These are phyloP conservation scores for Corapipo altera DNA, from an alignment of 2,113 vertebrate species.

Conservation along the genomic window DNA sequence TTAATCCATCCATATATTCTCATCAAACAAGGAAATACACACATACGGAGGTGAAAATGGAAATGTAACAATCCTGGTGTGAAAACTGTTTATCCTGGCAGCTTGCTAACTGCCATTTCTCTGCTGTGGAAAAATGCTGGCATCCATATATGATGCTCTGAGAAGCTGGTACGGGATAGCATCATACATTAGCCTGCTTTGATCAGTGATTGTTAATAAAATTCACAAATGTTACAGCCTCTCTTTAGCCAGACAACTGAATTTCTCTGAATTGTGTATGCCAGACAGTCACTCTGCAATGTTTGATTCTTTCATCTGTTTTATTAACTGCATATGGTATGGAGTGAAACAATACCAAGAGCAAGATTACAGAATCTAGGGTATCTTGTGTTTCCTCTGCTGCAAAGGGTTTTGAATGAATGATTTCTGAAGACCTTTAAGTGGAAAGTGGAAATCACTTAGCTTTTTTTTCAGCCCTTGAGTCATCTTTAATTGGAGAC, in stretches of 20 bases:
- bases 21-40: not conserved
- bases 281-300: not conserved
- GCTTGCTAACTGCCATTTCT: constrained; percentile 12
- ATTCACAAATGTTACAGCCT: not conserved
- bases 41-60: constrained; percentile 31
- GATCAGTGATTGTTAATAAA: not conserved
- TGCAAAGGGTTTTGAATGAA: not conserved
- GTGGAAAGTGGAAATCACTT: constrained; percentile 10
- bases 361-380: not conserved
- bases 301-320: not conserved
- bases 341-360: not conserved
- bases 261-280: not conserved
- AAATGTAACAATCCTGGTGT: not conserved
- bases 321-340: not conserved
- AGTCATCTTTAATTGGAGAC: constrained; percentile 29
- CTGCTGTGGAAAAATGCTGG: not conserved
- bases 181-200: not conserved
- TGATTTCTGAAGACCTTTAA: not conserved
- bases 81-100: constrained; percentile 30
- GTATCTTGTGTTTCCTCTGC: not conserved
- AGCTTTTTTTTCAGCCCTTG: not conserved
- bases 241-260: not conserved
- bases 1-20: not conserved
- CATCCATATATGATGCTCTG: not conserved
- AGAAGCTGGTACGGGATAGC: not conserved